phyloP scores from a whole-genome alignment of 2,113 vertebrate genomes.

The Protobothrops flavoviridis region DNA sequence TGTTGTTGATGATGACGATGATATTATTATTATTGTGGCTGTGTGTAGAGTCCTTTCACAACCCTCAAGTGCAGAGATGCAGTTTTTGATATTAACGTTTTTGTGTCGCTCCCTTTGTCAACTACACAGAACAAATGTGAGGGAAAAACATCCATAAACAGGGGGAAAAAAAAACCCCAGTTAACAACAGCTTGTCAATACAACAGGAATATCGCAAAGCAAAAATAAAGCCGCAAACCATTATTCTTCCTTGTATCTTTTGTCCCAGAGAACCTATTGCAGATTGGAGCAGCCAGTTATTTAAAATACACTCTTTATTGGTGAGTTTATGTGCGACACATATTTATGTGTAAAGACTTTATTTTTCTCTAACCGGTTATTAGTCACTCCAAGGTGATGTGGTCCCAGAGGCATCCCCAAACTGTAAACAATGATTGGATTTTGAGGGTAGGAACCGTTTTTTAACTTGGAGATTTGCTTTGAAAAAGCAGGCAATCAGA shows the following conservation, averaged over 20 bases:
- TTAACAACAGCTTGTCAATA: slow-evolving; percentile 37
- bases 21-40: neutral
- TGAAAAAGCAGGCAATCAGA: neutral
- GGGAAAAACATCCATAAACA: slow-evolving; percentile 25
- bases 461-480: neutral
- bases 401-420: slow-evolving; percentile 15
- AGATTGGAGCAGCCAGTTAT: slow-evolving; percentile 21
- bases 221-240: slow-evolving; percentile 25
- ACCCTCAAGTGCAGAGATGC: slow-evolving; percentile 3
- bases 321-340: neutral
- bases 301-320: slow-evolving; percentile 34
- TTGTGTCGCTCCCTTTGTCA: slow-evolving; percentile 15
- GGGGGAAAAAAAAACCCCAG: neutral
- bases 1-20: neutral
- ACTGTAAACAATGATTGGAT: neutral
- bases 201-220: slow-evolving; percentile 13
- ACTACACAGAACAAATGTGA: slow-evolving; percentile 9
- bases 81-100: slow-evolving; percentile 29
- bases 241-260: slow-evolving; percentile 34
- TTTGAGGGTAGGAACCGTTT: neutral
- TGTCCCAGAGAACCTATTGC: slow-evolving; percentile 41
- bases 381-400: slow-evolving; percentile 30
- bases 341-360: slow-evolving; percentile 39
- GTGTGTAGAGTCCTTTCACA: neutral
- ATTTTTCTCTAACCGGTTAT: slow-evolving; percentile 3